These are phyloP conservation scores for Platichthys stellatus DNA, from an alignment of 2,113 vertebrate genomes.

Conservation along the genomic window DNA sequence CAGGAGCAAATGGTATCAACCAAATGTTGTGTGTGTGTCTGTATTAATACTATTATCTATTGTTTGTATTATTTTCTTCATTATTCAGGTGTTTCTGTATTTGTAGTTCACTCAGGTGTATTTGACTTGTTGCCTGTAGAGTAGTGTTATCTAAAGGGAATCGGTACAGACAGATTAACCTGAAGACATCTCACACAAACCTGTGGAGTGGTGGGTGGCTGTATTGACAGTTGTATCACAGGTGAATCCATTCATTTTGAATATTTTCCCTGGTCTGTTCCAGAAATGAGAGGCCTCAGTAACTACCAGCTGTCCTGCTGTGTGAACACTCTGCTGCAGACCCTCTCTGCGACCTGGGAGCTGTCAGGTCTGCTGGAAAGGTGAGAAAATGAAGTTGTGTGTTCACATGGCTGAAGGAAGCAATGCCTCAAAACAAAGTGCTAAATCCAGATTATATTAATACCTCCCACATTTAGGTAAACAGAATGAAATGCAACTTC, in stretches of 20 bases:
- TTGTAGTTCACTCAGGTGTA: too few species aligned
- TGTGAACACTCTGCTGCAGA: slow-evolving; percentile 80
- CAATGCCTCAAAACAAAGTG: background rate
- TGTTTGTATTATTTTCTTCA: background rate
- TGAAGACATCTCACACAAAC: too few species aligned
- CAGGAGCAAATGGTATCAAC: too few species aligned
- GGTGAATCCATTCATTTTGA: too few species aligned
- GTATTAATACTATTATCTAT: background rate
- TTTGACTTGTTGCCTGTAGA: too few species aligned
- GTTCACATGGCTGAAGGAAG: background rate
- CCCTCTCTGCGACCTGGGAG: slow-evolving; percentile 76
- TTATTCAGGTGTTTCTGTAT: background rate
- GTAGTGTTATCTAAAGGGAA: too few species aligned
- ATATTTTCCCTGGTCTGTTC: slow-evolving; percentile 1
- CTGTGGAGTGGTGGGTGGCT: too few species aligned
- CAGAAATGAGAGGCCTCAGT: slow-evolving; percentile 72
- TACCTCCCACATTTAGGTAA: background rate
- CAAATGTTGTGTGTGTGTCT: background rate
- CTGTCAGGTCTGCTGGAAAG: slow-evolving; percentile 62
- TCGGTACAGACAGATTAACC: too few species aligned
- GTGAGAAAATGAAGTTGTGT: slow-evolving; percentile 46
- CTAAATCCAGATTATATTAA: background rate
- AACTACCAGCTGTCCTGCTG: slow-evolving; percentile 79
- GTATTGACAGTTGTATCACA: too few species aligned
- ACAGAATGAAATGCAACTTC: background rate